phyloP scores from a whole-genome alignment of 2,797 vertebrate species.

The Pangasius larnaudii region DNA sequence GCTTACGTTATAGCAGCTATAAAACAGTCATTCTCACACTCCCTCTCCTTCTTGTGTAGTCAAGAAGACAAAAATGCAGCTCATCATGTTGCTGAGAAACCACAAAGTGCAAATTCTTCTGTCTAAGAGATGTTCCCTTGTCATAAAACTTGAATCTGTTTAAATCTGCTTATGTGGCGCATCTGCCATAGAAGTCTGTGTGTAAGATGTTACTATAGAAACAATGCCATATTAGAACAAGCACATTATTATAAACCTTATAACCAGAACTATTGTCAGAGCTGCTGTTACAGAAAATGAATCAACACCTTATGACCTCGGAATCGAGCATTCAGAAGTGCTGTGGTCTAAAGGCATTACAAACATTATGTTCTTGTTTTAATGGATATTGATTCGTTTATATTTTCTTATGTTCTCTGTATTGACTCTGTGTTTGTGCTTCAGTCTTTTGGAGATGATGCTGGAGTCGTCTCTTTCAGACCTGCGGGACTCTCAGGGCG shows the following conservation, averaged over 20 bases:
- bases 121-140: too few species aligned
- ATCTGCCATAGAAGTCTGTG: not conserved
- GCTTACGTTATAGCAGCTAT: not conserved
- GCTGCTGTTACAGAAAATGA: not conserved
- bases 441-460: constrained; percentile 97
- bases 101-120: not conserved
- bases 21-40: not conserved
- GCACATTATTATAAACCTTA: not conserved
- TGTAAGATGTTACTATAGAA: not conserved
- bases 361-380: not conserved
- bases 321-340: not conserved
- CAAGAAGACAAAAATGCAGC: not conserved
- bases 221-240: not conserved
- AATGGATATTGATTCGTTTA: not conserved
- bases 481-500: constrained; percentile 80
- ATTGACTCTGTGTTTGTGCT: constrained; percentile 32
- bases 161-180: not conserved
- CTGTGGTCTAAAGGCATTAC: not conserved
- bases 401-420: not conserved
- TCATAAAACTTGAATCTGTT: not conserved
- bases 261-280: not conserved
- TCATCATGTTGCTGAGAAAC: not conserved
- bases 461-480: constrained; percentile 93
- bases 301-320: not conserved
- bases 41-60: not conserved